Evolutionary conservation across 2,888 invertebrate genomes (phyloP).

Genomic region (Dorcus hopei): DNA sequence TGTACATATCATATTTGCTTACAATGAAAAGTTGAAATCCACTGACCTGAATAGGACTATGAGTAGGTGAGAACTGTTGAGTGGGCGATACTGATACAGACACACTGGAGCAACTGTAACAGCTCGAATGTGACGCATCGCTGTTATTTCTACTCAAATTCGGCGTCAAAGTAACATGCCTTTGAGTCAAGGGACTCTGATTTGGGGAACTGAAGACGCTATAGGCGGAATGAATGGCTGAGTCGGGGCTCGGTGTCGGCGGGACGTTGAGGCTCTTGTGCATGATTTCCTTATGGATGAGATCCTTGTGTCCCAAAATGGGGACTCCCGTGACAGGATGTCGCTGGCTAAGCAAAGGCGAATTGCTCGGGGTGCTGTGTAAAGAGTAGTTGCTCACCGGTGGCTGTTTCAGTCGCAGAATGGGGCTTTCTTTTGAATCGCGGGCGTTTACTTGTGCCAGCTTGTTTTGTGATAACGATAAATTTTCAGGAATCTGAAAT

Average conservation of each 20-base stretch:
- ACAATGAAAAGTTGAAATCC: no score
- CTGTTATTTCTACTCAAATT: constrained; percentile 86
- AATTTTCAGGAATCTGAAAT: constrained; percentile 43
- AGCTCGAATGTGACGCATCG: constrained; percentile 86
- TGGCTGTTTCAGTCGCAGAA: constrained; percentile 50
- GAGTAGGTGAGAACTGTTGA: constrained; percentile 76
- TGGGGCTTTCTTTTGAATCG: constrained; percentile 50
- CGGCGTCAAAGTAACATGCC: constrained; percentile 78
- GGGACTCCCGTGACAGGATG: constrained; percentile 37
- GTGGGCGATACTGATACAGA: constrained; percentile 54
- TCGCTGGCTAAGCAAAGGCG: constrained; percentile 65
- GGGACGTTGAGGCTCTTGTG: constrained; percentile 62
- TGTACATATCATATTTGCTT: no score
- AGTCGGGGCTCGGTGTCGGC: constrained; percentile 83
- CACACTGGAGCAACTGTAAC: constrained; percentile 78
- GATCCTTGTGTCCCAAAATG: constrained; percentile 41
- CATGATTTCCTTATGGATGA: constrained; percentile 46
- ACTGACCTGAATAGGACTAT: constrained; percentile 75
- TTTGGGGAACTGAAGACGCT: constrained; percentile 80
- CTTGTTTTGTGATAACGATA: constrained; percentile 37
- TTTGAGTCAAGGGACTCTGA: constrained; percentile 80
- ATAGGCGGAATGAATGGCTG: constrained; percentile 86
- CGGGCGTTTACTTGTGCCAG: constrained; percentile 25
- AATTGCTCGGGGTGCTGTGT: constrained; percentile 64
- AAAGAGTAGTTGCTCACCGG: constrained; percentile 60